Conservation (phyloP, 2,113 vertebrate genomes). For the Cichladusa arquata region DNA sequence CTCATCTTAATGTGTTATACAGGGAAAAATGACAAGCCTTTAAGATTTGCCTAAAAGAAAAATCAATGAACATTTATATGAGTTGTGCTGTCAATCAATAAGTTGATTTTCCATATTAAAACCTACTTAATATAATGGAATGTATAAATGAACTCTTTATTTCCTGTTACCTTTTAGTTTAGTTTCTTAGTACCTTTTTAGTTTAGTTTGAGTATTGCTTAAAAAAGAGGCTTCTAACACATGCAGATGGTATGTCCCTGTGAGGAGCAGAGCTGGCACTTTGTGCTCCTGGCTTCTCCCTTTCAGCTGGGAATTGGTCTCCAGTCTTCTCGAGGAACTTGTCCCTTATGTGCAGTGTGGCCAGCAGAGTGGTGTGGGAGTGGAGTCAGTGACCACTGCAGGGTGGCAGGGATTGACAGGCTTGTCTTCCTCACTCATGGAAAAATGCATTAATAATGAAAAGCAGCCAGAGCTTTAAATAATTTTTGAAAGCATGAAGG, state of each 20-base stretch:
- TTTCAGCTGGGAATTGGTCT: background rate
- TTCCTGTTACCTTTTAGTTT: background rate
- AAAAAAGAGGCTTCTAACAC: background rate
- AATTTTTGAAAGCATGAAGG: background rate
- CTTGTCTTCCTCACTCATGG: background rate
- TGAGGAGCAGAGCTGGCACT: background rate
- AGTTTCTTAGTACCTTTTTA: background rate
- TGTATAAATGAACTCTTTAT: background rate
- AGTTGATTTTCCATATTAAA: background rate
- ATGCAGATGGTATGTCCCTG: background rate
- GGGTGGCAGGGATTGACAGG: background rate
- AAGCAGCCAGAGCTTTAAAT: background rate
- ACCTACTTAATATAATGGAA: background rate
- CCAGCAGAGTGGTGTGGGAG: background rate
- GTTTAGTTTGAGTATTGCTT: background rate
- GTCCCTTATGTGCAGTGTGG: accelerated
- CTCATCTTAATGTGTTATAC: background rate
- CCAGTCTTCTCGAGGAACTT: accelerated
- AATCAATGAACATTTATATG: background rate
- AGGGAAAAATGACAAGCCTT: background rate
- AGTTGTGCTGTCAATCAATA: background rate
- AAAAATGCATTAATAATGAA: background rate
- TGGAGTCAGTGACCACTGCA: background rate
- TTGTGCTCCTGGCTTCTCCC: background rate
- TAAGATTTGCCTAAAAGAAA: background rate